Evolutionary conservation across 1,140 invertebrate species (phyloP).

Genomic region (Asobara japonica): DNA sequence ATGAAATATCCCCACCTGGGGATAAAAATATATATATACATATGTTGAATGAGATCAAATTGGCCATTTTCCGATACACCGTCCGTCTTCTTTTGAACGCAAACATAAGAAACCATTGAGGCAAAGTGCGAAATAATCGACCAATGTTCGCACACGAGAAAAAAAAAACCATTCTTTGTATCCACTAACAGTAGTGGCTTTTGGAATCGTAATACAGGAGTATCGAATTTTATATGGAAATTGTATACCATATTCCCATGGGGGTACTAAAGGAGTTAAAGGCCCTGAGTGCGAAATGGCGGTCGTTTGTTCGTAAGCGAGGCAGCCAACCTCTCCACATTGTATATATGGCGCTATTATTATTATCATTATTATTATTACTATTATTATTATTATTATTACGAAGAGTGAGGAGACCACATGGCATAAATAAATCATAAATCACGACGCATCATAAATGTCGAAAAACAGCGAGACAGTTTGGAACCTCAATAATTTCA

Average conservation of each 20-base stretch:
- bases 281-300: conserved; percentile 52
- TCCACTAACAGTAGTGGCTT: background rate
- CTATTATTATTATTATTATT: conserved; percentile 51
- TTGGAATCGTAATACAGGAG: conserved; percentile 35
- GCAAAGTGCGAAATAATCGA: no score
- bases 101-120: no score
- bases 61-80: no score
- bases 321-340: conserved; percentile 45
- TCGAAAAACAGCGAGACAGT: conserved; percentile 57
- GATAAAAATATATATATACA: no score
- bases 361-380: conserved; percentile 48
- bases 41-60: no score
- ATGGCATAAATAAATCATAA: conserved; percentile 64
- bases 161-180: background rate
- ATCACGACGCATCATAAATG: conserved; percentile 58
- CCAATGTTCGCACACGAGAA: no score
- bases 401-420: conserved; percentile 47
- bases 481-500: conserved; percentile 36
- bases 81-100: no score
- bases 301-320: conserved; percentile 52
- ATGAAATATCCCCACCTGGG: no score
- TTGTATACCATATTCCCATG: conserved; percentile 48
- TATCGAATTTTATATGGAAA: conserved; percentile 62
- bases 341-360: background rate
- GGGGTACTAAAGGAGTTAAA: conserved; percentile 58